Base-by-base conservation (phyloP, 2,113 vertebrate genomes). In the Quiscalus mexicanus region DNA sequence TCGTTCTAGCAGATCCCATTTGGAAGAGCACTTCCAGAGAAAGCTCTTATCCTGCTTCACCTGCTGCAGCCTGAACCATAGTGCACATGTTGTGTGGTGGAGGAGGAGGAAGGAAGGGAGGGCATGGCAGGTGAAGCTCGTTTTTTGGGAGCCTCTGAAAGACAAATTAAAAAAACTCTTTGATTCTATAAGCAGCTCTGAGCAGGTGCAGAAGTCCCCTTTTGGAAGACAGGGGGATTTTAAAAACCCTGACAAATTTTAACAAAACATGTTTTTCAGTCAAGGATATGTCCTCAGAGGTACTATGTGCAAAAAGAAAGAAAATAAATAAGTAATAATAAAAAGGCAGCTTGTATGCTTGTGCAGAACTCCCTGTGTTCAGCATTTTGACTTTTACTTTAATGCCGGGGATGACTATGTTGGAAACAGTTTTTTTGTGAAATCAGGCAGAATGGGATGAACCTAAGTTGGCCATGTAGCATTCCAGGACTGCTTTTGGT, bases 31-130 rank as follows among this genome's bases (percentile, higher is more conserved):
- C 18, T 37, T 41, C 2, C 0, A 3, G 30, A 21, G 28, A 10
- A 30, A 28, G 11, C 0, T 1, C 41, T 59, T 39, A 9, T 2
- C 30, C 20, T 44, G 3, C 33, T 58, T 92, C 31, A 27, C 33
- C 31, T 37, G 0, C 35, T 33, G 16, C 5, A 10, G 88, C 18
- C 8, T 15, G 53, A 83, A n/a, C 33, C 7, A 2, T 24, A 37
- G 28, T 4, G 3, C 44, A 4, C n/a, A 2, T 6, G 16, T 19
- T 63, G 5, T 0, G 12, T 59, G 23, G 12, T 23, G 47, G 45
- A 60, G 50, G 28, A 63, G 30, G 21, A 37, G 37, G 45, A 65
- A 63, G 45, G 42, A 81, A 58, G 49, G 39, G 63, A 52, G 30
- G 41, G 52, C 33, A 50, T 25, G n/a, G 67, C 58, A 21, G 3